Percentiles rank a stretch among this genome's conserved stretches.
These are phyloP conservation scores for Brachionichthys hirsutus DNA, from an alignment of 2,113 vertebrate species.

Conservation along the genomic window DNA sequence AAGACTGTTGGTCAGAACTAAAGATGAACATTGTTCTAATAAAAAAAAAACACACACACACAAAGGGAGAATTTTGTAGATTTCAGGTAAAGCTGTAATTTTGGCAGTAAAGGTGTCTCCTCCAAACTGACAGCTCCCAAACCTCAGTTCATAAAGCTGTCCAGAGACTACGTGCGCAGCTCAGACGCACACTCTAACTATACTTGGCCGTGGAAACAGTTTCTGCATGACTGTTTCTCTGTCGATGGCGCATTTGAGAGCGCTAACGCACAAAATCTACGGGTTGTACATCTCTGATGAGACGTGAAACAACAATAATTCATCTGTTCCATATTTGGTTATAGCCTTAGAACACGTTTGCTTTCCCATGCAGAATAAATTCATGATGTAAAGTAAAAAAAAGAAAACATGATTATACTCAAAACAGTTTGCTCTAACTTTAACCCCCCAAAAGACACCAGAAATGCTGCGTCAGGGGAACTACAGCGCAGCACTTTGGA, in stretches of 20 bases:
- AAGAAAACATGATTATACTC: conserved; percentile 47
- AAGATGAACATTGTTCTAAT: conserved; percentile 6
- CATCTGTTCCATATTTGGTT: conserved; percentile 28
- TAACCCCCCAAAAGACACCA: conserved; percentile 57
- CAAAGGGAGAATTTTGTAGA: conserved; percentile 9
- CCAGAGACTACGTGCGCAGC: conserved; percentile 64
- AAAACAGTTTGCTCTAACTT: conserved; percentile 55
- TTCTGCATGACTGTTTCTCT: conserved; percentile 33
- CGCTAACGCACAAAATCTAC: conserved; percentile 25
- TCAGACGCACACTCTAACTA: conserved; percentile 50
- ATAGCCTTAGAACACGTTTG: conserved; percentile 6
- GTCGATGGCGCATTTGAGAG: conserved; percentile 54
- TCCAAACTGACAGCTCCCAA: conserved; percentile 70
- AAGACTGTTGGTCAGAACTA: conserved; percentile 1
- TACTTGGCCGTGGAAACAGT: conserved; percentile 63
- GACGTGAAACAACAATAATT: conserved; percentile 39
- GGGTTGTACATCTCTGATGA: conserved; percentile 32
- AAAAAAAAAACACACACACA: conserved; percentile 5
- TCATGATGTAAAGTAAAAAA: conserved; percentile 57
- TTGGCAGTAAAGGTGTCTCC: conserved; percentile 76
- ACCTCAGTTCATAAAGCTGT: conserved; percentile 77
- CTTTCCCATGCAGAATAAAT: conserved; percentile 54
- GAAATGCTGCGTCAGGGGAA: conserved; percentile 55
- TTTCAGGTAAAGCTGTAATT: conserved; percentile 52
- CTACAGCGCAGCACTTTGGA: conserved; percentile 68